Evolutionary conservation across 2,113 vertebrate species (phyloP).

Genomic region (Lontra canadensis): DNA sequence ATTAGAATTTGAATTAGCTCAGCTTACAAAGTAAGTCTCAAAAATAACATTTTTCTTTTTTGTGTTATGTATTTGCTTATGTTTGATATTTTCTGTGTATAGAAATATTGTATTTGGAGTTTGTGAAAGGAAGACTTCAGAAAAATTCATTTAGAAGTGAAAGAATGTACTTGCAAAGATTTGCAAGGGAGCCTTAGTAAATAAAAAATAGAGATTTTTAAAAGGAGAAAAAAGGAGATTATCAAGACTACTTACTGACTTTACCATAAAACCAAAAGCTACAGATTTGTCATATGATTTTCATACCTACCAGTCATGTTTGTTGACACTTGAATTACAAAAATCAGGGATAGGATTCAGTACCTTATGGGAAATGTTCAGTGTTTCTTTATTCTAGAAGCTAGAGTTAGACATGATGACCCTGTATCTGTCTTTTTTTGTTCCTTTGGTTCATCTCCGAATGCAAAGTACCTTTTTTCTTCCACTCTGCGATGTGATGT

Average conservation of each 20-base stretch:
- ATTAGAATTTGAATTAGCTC: slow-evolving; percentile 96
- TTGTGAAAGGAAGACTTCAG: slow-evolving; percentile 1
- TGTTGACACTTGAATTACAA: slow-evolving; percentile 10
- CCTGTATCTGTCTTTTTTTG: neutral
- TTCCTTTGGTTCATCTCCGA: slow-evolving; percentile 44
- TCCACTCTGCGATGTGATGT: neutral
- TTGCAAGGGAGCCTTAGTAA: neutral
- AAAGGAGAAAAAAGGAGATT: neutral
- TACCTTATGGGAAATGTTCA: neutral
- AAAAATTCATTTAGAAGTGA: slow-evolving; percentile 34
- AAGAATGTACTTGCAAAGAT: slow-evolving; percentile 30
- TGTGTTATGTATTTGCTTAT: slow-evolving; percentile 17
- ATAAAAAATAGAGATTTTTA: neutral
- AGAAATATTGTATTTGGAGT: slow-evolving; percentile 26
- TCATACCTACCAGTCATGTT: neutral
- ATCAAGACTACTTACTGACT: neutral
- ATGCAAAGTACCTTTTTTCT: neutral
- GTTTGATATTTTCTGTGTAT: slow-evolving; percentile 21
- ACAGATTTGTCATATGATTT: slow-evolving; percentile 10
- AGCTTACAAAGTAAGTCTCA: slow-evolving; percentile 94
- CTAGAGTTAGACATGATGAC: slow-evolving; percentile 1
- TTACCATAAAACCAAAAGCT: neutral
- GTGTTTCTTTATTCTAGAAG: neutral
- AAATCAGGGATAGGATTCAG: neutral
- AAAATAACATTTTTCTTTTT: slow-evolving; percentile 50